phyloP scores from a whole-genome alignment of 1,140 invertebrate genomes.

The Drosophila tsacasi region DNA sequence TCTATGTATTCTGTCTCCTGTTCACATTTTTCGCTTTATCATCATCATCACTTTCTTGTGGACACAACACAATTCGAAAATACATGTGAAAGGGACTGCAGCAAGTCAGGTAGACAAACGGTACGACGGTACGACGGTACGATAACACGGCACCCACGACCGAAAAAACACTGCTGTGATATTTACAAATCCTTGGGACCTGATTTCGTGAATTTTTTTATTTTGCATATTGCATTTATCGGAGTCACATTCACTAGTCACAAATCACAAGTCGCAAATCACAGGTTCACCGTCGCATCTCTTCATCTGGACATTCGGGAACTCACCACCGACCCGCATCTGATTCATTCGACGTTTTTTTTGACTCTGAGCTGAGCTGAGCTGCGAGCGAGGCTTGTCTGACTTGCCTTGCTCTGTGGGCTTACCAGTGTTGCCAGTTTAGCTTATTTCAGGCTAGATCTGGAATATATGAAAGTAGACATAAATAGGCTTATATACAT shows the following conservation, averaged over 20 bases:
- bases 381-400: conserved; percentile 14
- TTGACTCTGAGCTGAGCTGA: conserved; percentile 44
- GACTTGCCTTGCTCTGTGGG: conserved; percentile 1
- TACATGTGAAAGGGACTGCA: conserved; percentile 1
- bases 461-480: not conserved
- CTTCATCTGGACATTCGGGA: conserved; percentile 5
- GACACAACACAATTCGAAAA: conserved; percentile 11
- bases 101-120: conserved; percentile 12
- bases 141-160: not conserved
- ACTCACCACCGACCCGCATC: conserved; percentile 60
- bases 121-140: conserved; percentile 3
- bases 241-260: conserved; percentile 21
- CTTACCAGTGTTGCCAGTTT: not conserved
- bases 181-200: conserved; percentile 1
- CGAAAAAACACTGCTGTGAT: not conserved
- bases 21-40: conserved; percentile 8
- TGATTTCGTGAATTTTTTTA: not conserved
- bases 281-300: conserved; percentile 13
- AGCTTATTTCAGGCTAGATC: not conserved
- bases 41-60: conserved; percentile 9
- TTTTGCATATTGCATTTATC: not conserved
- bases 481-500: not conserved
- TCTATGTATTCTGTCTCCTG: not conserved
- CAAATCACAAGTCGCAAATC: conserved; percentile 2
- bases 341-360: conserved; percentile 56